Evolutionary conservation across 1,140 invertebrate genomes (phyloP), one percentile per base, ranked within the genome.

Genomic region (Drosophila serrata): DNA sequence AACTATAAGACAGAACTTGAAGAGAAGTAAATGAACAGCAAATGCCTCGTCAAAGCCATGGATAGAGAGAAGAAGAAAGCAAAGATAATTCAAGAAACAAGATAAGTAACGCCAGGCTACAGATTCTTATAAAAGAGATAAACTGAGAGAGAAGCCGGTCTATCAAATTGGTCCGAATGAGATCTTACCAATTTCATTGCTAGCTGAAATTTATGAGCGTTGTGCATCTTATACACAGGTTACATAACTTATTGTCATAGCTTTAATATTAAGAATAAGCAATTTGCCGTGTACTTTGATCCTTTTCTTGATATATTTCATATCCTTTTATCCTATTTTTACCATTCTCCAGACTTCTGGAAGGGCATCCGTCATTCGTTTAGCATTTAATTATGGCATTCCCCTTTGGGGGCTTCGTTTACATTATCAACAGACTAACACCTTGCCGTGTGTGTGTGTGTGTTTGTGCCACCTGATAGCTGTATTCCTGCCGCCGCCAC

Each of bases 401-500:
- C 33, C 51, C 19, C 33, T 37, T 55, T 37, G 51, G 51, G 51
- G 51, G 68, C 53, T 63, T 70, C 74, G 81, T 76, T 88, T 81
- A 74, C 82, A 92, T 92, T 92, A 92, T 92, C 91, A 92, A 92
- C 91, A 92, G 90, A 92, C 90, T 92, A 92, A 92, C 91, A 92
- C 91, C 91, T 92, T 92, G 75, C 56, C 49, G 40, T 55, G 12
- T 15, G 37, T 60, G 61, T 63, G 67, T 68, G 51, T 22, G 67
- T 69, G 53, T 27, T 60, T 59, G 57, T 58, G 81, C 55, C 76
- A 77, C 73, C 75, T 81, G 82, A 82, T 87, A 79, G 64, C 56
- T 67, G 1, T 65, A 22, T 64, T 49, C 45, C 40, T 79, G 60
- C 43, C 17, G 60, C 43, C 15, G 56, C 9, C n/a, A 45, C 43